These are phyloP conservation scores for Caenorhabditis macrosperma DNA, from an alignment of 2,888 invertebrate genomes.

Conservation along the genomic window DNA sequence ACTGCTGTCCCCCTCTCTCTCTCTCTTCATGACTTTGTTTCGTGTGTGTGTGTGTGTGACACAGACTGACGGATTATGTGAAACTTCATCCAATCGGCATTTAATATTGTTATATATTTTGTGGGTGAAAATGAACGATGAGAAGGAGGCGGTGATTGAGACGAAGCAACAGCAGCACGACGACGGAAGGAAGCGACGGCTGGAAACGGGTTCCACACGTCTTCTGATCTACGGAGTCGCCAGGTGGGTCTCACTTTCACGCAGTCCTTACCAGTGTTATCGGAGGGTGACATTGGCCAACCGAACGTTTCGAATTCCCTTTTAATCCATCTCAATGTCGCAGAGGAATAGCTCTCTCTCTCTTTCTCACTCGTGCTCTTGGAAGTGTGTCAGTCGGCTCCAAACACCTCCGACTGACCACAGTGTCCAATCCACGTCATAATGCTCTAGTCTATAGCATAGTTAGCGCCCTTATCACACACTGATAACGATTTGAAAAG, in stretches of 20 bases:
- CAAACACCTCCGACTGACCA: too few relatives aligned
- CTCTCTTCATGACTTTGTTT: slow-evolving; percentile 15
- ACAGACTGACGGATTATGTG: slow-evolving; percentile 27
- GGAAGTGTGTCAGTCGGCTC: too few relatives aligned
- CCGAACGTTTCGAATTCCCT: not conserved
- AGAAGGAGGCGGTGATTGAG: not conserved
- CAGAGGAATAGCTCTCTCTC: too few relatives aligned
- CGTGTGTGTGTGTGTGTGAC: too few relatives aligned
- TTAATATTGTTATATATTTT: slow-evolving; percentile 47
- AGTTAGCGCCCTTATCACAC: not conserved
- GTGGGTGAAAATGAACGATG: not conserved
- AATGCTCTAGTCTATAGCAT: not conserved
- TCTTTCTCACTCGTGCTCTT: too few relatives aligned
- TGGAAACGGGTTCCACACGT: slow-evolving; percentile 49
- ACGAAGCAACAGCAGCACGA: not conserved
- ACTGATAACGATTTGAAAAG: not conserved
- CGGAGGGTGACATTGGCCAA: not conserved
- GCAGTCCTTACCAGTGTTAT: not conserved
- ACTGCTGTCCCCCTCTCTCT: slow-evolving; percentile 12
- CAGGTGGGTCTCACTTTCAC: slow-evolving; percentile 42
- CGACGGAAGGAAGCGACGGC: not conserved
- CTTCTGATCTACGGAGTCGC: slow-evolving; percentile 51
- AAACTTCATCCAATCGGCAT: slow-evolving; percentile 18
- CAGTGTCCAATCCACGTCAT: not conserved
- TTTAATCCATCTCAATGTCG: too few relatives aligned